These are phyloP conservation scores for Plusia festucae DNA, from an alignment of 2,888 invertebrate genomes.

Conservation along the genomic window DNA sequence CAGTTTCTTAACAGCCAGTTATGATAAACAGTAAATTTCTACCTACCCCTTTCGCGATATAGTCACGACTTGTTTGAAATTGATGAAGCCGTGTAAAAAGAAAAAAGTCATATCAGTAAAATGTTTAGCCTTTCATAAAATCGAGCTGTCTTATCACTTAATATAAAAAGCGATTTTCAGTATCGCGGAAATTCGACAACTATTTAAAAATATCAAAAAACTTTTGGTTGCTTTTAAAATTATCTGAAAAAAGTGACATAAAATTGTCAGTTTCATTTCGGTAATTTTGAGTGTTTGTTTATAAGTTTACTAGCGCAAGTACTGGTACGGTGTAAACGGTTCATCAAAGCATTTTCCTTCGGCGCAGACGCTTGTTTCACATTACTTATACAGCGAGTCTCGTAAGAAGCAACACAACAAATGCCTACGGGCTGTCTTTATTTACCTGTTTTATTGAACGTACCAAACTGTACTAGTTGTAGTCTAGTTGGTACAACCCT, in stretches of 20 bases:
- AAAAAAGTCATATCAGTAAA: background rate
- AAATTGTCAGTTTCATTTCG: background rate
- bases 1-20: background rate
- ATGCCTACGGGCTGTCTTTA: conserved; percentile 70
- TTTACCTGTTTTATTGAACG: conserved; percentile 64
- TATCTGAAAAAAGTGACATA: background rate
- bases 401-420: conserved; percentile 71
- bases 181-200: background rate
- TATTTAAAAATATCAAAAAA: background rate
- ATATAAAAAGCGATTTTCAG: background rate
- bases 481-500: conserved; percentile 21
- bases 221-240: background rate
- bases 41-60: background rate
- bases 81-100: background rate
- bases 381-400: conserved; percentile 68
- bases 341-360: conserved; percentile 72
- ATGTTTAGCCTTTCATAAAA: background rate
- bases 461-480: conserved; percentile 39
- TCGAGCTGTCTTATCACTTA: background rate
- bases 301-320: conserved; percentile 38
- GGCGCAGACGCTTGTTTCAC: conserved; percentile 70
- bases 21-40: background rate
- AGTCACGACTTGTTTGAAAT: background rate
- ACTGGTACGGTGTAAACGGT: conserved; percentile 62
- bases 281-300: background rate